Evolutionary conservation across 2,888 invertebrate genomes (phyloP).

Genomic region (Euphydryas editha): DNA sequence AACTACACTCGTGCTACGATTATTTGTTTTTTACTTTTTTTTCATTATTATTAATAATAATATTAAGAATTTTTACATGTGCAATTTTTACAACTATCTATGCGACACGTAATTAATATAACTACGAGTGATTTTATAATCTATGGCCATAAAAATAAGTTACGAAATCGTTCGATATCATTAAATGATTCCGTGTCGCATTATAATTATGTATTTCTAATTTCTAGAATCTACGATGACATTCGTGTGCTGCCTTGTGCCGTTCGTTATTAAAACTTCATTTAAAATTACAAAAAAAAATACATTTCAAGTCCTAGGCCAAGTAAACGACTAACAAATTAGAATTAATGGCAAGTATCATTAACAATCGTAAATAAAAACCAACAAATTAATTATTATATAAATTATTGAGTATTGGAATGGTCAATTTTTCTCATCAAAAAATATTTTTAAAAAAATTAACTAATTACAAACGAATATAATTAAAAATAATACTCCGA

Average conservation of each 20-base stretch:
- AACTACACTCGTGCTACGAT: constrained; percentile 41
- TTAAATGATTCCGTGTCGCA: constrained; percentile 31
- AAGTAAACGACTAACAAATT: constrained; percentile 4
- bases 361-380: constrained; percentile 37
- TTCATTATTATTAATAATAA: constrained; percentile 4
- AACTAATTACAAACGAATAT: neutral
- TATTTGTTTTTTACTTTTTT: neutral
- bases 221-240: constrained; percentile 26
- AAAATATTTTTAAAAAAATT: neutral
- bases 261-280: neutral
- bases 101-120: constrained; percentile 36
- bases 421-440: constrained; percentile 41
- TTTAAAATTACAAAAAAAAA: neutral
- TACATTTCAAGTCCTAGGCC: constrained; percentile 32
- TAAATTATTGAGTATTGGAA: constrained; percentile 61
- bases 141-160: constrained; percentile 42
- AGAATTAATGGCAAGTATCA: constrained; percentile 56
- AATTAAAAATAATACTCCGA: neutral
- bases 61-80: constrained; percentile 37
- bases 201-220: constrained; percentile 11
- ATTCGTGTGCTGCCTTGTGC: constrained; percentile 29
- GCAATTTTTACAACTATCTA: constrained; percentile 37
- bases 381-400: constrained; percentile 26
- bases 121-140: constrained; percentile 37
- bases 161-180: constrained; percentile 41